These are phyloP conservation scores for Myotis lucifugus DNA, from an alignment of 2,113 vertebrate genomes.

Conservation along the genomic window DNA sequence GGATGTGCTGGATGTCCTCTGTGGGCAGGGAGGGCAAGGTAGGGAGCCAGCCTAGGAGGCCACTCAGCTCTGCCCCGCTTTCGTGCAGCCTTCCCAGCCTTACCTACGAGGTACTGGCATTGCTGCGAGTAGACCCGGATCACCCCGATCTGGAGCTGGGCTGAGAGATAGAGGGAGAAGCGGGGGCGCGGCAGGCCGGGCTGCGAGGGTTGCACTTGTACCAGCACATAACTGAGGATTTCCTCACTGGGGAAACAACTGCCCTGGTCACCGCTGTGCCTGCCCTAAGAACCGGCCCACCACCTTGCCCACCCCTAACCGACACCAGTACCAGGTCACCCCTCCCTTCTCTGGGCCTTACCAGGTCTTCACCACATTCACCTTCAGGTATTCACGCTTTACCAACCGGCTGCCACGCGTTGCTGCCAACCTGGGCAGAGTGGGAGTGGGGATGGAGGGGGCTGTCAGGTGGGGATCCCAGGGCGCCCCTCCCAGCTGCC, in stretches of 20 bases:
- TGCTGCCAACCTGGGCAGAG: constrained; percentile 88
- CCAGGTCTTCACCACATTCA: constrained; percentile 90
- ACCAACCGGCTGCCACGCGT: constrained; percentile 87
- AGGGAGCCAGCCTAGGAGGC: neutral
- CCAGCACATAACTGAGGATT: constrained; percentile 89
- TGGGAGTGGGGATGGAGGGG: no score
- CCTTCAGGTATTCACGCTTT: constrained; percentile 89
- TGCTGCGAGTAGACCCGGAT: constrained; percentile 89
- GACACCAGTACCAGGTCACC: neutral
- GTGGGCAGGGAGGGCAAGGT: constrained; percentile 24
- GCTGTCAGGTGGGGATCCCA: neutral
- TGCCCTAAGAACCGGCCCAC: neutral
- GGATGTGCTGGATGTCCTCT: constrained; percentile 88
- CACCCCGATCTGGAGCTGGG: constrained; percentile 92
- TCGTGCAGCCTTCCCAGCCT: constrained; percentile 42
- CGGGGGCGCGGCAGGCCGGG: constrained; percentile 86
- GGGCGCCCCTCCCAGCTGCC: rapidly evolving
- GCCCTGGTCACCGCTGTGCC: neutral
- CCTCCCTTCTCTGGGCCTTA: constrained; percentile 73
- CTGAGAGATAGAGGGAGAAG: constrained; percentile 93
- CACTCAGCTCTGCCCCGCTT: neutral
- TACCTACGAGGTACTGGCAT: constrained; percentile 90
- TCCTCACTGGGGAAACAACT: constrained; percentile 82
- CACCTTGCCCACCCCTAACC: neutral
- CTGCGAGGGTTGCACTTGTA: constrained; percentile 81